These are phyloP conservation scores for Cataglyphis rosenhaueri DNA, from an alignment of 2,888 invertebrate genomes.

Conservation along the genomic window DNA sequence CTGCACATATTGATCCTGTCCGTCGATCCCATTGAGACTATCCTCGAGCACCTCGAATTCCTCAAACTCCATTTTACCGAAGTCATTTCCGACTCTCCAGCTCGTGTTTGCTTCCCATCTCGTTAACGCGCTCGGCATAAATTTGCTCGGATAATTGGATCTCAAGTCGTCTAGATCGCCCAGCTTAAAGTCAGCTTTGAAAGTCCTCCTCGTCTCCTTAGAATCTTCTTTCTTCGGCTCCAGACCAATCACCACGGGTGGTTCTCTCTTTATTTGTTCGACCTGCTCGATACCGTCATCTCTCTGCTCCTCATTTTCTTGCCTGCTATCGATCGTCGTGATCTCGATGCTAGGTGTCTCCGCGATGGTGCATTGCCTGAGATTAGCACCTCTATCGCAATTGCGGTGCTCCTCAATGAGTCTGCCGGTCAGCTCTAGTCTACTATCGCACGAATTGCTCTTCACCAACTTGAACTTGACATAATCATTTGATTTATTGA, in stretches of 20 bases:
- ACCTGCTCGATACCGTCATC: conserved; percentile 86
- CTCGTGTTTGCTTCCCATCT: conserved; percentile 85
- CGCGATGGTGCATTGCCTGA: conserved; percentile 79
- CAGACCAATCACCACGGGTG: conserved; percentile 86
- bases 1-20: conserved; percentile 59
- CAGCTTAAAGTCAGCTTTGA: conserved; percentile 82
- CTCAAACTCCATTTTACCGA: conserved; percentile 95
- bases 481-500: conserved; percentile 84
- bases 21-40: conserved; percentile 86
- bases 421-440: conserved; percentile 92
- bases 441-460: conserved; percentile 94
- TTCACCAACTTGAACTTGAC: conserved; percentile 93
- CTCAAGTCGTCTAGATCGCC: conserved; percentile 78
- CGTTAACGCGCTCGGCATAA: conserved; percentile 78
- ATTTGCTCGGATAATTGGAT: conserved; percentile 75
- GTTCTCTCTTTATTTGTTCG: conserved; percentile 84
- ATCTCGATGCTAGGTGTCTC: conserved; percentile 84
- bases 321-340: conserved; percentile 72
- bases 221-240: conserved; percentile 85
- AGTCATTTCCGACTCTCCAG: conserved; percentile 88
- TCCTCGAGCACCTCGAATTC: conserved; percentile 91
- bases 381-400: conserved; percentile 61
- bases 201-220: conserved; percentile 78
- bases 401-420: conserved; percentile 82
- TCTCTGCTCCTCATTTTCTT: conserved; percentile 86